phyloP scores from a whole-genome alignment of 2,888 invertebrate genomes.

The Cerastis rubricosa region DNA sequence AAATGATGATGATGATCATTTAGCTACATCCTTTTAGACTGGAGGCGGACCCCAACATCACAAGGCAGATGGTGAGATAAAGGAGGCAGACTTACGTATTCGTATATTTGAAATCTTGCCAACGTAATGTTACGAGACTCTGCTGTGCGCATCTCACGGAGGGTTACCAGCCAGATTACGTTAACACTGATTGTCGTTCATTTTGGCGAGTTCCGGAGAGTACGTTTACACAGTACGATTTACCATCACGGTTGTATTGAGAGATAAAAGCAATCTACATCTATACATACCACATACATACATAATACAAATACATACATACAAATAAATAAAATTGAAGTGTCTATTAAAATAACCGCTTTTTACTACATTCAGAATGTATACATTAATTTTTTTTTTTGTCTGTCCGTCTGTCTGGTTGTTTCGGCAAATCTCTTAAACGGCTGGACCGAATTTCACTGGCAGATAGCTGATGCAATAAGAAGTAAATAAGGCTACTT shows the following conservation, averaged over 20 bases:
- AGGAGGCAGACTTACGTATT: not conserved
- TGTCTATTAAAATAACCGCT: too few relatives aligned
- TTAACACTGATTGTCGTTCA: conserved; percentile 58
- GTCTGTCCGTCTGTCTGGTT: too few relatives aligned
- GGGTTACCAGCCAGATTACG: conserved; percentile 18
- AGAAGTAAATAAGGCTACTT: too few relatives aligned
- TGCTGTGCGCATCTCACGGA: conserved; percentile 10
- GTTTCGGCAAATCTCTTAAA: too few relatives aligned
- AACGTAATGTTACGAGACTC: not conserved
- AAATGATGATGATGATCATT: too few relatives aligned
- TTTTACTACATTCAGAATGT: too few relatives aligned
- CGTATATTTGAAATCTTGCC: not conserved
- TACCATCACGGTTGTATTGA: not conserved
- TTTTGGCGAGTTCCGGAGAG: conserved; percentile 30
- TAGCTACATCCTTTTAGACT: not conserved
- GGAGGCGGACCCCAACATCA: not conserved
- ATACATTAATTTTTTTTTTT: too few relatives aligned
- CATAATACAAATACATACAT: too few relatives aligned
- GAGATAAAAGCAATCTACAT: not conserved
- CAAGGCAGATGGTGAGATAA: not conserved
- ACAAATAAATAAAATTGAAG: too few relatives aligned
- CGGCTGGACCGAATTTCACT: too few relatives aligned
- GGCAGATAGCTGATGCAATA: too few relatives aligned
- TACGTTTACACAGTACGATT: conserved; percentile 46
- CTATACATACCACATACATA: too few relatives aligned